A percentile compares a stretch with the other conserved stretches of the same genome.
Evolutionary conservation across 2,113 vertebrate species (phyloP).

Genomic region (Neopipo cinnamomea): DNA sequence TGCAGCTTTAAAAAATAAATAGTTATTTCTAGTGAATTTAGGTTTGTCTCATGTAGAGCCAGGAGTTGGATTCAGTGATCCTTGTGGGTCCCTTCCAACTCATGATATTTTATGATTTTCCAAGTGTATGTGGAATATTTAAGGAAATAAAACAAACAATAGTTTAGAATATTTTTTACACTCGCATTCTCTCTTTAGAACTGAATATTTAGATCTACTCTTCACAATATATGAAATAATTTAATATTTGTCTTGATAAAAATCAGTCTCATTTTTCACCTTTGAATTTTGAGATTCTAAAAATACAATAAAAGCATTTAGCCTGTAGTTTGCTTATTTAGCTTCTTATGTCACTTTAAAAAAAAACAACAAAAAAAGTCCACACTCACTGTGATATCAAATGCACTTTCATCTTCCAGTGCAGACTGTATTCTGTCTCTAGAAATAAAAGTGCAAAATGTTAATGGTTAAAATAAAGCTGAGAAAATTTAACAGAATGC

Average conservation of each 20-base stretch:
- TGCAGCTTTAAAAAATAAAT: not conserved
- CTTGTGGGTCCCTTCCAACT: not conserved
- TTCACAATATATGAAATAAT: not conserved
- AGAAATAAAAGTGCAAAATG: constrained; percentile 11
- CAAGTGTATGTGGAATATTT: not conserved
- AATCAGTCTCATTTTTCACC: not conserved
- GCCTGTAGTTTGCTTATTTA: not conserved
- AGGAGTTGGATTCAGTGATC: not conserved
- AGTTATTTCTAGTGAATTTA: not conserved
- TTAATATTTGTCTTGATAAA: not conserved
- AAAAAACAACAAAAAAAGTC: not conserved
- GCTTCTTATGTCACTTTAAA: not conserved
- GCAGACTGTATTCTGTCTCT: constrained; percentile 91
- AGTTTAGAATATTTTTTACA: not conserved
- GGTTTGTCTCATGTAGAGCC: not conserved
- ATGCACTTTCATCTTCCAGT: constrained; percentile 87
- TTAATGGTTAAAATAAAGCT: not conserved
- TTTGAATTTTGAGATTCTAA: not conserved
- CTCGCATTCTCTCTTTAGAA: not conserved
- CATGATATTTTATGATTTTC: not conserved
- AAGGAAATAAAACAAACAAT: not conserved
- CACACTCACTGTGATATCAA: constrained; percentile 85
- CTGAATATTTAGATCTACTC: not conserved
- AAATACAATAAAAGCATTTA: not conserved
- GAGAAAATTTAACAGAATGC: not conserved